Percentiles rank a stretch among this genome's conserved stretches.
Evolutionary conservation across 2,113 vertebrate genomes (phyloP).

Genomic region (Dolichallabes microphthalmus): DNA sequence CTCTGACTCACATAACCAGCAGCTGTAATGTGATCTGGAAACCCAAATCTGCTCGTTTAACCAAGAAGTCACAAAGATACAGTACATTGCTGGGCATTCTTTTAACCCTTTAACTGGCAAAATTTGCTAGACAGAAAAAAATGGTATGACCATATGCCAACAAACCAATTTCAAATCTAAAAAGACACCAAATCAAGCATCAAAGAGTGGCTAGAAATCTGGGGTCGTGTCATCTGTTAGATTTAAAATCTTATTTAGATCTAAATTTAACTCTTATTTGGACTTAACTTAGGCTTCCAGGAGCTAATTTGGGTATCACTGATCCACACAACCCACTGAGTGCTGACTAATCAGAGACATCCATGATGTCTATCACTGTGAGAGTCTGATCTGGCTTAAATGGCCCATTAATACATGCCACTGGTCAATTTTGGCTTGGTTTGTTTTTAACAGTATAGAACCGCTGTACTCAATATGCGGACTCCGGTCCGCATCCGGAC

Average conservation of each 20-base stretch:
- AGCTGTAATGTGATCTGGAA: not conserved
- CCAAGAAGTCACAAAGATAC: not conserved
- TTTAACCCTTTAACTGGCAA: too few species aligned
- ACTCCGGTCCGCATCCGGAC: too few species aligned
- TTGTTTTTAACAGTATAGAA: too few species aligned
- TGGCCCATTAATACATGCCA: not conserved
- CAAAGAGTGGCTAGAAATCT: not conserved
- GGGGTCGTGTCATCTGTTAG: too few species aligned
- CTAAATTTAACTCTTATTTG: not conserved
- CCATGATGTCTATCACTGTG: not conserved
- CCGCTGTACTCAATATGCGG: too few species aligned
- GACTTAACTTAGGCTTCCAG: not conserved
- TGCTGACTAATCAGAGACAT: not conserved
- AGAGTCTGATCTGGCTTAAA: not conserved
- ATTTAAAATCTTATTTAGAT: not conserved
- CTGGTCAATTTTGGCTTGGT: too few species aligned
- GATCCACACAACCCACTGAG: not conserved
- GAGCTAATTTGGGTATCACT: not conserved
- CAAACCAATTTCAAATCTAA: too few species aligned
- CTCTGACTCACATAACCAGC: not conserved
- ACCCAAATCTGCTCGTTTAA: not conserved
- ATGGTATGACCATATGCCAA: too few species aligned
- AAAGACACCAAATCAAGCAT: not conserved
- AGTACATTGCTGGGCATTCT: not conserved
- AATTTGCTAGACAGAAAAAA: too few species aligned